Evolutionary conservation across 2,888 invertebrate species (phyloP), one percentile per base, ranked within the genome.

Genomic region (Hyposoter didymator): DNA sequence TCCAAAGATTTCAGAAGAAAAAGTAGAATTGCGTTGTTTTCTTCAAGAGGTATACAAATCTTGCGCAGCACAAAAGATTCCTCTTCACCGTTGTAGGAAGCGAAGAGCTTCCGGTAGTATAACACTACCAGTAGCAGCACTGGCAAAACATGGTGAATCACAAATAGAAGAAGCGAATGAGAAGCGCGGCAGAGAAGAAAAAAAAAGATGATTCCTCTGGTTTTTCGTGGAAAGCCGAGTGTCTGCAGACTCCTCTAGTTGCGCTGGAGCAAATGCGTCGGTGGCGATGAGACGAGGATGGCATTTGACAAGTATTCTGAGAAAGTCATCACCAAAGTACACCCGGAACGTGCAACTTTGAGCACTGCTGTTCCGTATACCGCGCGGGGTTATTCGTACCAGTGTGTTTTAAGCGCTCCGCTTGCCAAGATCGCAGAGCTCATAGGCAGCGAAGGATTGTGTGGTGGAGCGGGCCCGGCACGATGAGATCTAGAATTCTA

Each of bases 401-500:
- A 62, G 67, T 43, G 43, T 43, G 43, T 39, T 62, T 78, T 55
- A 28, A 75, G 69, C 80, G 39, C 28, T 43, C 69, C 4, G 43
- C 80, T 76, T 62, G 82, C 82, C 79, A 69, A 76, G 82, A 80
- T 79, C 82, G 52, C 55, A 55, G 80, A 73, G 73, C 73, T 22
- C 45, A 59, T 39, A 62, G n/a, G 19, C 43, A 62, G 70, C 59
- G 69, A 59, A 78, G 47, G 73, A 55, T 45, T 80, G 32, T 80
- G 32, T 39, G 39, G 39, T 39, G 39, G 39, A 39, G 39, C 66
- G 32, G 80, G 32, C 70, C 45, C 69, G 59, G 72, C 73, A 75
- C 55, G 69, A 49, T 52, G 49, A 74, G 83, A 81, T 86, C 84
- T 78, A 84, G 84, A 86, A 86, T 86, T 86, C 83, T 81, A 84